Evolutionary conservation across 2,113 vertebrate genomes (phyloP).

Genomic region (Bos taurus): ARS-UCD2.0 NC_037330.1:50959001-50959500

Average conservation of each 20-base stretch:
- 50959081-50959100: neutral
- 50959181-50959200: neutral
- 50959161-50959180: neutral
- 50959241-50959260: neutral
- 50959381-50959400: neutral
- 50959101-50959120: neutral
- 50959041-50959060: neutral
- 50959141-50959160: neutral
- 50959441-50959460: neutral
- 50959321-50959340: constrained; percentile 7
- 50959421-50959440: neutral
- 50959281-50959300: constrained; percentile 18
- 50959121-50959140: neutral
- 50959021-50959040: constrained; percentile 29
- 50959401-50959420: neutral
- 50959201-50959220: neutral
- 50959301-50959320: neutral
- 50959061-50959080: neutral
- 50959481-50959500: neutral
- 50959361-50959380: neutral
- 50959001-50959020: neutral
- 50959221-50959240: neutral
- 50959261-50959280: neutral
- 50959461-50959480: neutral
- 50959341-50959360: neutral